Percentiles rank a stretch among this genome's conserved stretches.
Conservation (phyloP, 1,140 invertebrate genomes). For the Cherax destructor region DNA sequence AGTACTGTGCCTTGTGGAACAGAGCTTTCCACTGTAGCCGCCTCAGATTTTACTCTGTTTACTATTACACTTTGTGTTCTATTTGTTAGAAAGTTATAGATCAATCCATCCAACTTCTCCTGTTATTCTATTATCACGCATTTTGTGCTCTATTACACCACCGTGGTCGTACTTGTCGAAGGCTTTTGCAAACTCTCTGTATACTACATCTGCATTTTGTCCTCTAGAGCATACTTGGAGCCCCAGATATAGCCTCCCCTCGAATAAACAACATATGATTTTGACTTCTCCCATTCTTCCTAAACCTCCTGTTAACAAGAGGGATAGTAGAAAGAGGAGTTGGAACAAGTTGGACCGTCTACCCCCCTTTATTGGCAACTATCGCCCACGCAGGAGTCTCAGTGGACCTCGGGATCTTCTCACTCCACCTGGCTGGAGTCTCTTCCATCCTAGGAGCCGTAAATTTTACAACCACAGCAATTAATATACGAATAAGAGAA, state of each 20-base stretch:
- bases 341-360: slow-evolving; percentile 32
- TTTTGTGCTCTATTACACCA: too few species aligned
- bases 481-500: slow-evolving; percentile 74
- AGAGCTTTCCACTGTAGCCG: too few species aligned
- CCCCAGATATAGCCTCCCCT: neutral
- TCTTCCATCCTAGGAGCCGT: slow-evolving; percentile 74
- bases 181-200: too few species aligned
- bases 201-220: too few species aligned
- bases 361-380: neutral
- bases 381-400: slow-evolving; percentile 18
- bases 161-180: too few species aligned
- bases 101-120: too few species aligned
- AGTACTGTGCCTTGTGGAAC: too few species aligned
- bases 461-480: slow-evolving; percentile 76
- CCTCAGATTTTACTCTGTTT: too few species aligned
- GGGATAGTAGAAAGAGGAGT: slow-evolving; percentile 27
- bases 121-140: too few species aligned
- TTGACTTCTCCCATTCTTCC: neutral
- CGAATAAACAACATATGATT: neutral
- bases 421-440: slow-evolving; percentile 74
- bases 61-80: too few species aligned
- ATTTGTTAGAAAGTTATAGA: too few species aligned
- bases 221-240: neutral
- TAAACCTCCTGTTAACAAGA: neutral
- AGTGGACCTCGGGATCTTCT: slow-evolving; percentile 72